Conservation (phyloP, 1,140 invertebrate genomes). For the Cyclargus thomasi region DNA sequence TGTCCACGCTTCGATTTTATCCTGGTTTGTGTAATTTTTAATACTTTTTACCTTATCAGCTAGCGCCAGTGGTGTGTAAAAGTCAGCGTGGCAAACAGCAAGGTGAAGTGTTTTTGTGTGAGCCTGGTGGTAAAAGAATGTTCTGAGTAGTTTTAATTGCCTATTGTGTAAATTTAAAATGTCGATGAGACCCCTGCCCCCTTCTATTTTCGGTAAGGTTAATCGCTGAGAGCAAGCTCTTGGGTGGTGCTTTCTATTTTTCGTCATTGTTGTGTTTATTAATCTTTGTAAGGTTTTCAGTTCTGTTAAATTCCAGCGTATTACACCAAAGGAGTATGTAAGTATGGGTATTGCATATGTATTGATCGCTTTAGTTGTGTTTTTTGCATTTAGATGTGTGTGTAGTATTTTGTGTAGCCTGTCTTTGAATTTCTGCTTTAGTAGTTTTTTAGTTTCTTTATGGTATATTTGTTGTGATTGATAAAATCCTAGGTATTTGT, state of each 20-base stretch:
- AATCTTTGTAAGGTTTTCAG: constrained; percentile 16
- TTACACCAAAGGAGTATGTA: constrained; percentile 24
- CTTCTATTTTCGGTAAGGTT: constrained; percentile 10
- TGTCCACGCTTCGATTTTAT: constrained; percentile 3
- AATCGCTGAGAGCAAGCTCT: constrained; percentile 16
- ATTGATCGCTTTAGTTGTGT: constrained; percentile 28
- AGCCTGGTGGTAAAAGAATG: neutral
- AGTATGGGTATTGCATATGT: constrained; percentile 26
- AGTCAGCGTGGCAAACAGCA: neutral
- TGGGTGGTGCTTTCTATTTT: constrained; percentile 24
- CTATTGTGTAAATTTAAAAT: constrained; percentile 15
- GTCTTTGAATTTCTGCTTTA: constrained; percentile 17
- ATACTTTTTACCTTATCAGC: neutral
- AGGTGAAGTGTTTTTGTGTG: neutral
- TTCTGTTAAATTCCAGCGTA: constrained; percentile 24
- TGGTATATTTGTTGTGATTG: constrained; percentile 17
- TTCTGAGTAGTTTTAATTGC: constrained; percentile 8
- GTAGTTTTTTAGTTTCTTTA: constrained; percentile 21
- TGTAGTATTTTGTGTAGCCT: constrained; percentile 18
- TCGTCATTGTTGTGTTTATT: constrained; percentile 19
- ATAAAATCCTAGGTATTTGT: constrained; percentile 23
- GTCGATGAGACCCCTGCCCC: constrained; percentile 17
- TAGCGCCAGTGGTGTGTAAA: neutral
- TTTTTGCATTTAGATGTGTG: constrained; percentile 23
- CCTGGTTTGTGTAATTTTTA: constrained; percentile 1